A percentile compares a stretch with the other conserved stretches of the same genome.
phyloP scores from a whole-genome alignment of 2,888 invertebrate species.

The Parnassius apollo region DNA sequence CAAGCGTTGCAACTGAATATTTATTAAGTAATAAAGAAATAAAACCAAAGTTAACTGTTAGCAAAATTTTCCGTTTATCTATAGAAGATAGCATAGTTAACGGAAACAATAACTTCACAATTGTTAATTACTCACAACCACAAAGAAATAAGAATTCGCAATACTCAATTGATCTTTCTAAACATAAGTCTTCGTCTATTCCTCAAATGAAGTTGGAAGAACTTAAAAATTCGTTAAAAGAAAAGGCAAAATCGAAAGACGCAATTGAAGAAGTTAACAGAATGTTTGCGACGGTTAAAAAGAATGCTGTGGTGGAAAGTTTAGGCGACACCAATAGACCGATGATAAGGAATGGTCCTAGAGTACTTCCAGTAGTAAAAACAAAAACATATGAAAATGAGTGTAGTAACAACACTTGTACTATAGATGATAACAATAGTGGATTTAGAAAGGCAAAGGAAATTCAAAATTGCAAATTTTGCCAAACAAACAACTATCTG shows the following conservation, averaged over 20 bases:
- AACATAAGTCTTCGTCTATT: slow-evolving; percentile 66
- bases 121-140: slow-evolving; percentile 52
- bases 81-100: slow-evolving; percentile 41
- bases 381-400: slow-evolving; percentile 28
- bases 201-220: slow-evolving; percentile 74
- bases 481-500: slow-evolving; percentile 45
- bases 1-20: slow-evolving; percentile 48
- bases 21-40: slow-evolving; percentile 10
- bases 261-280: slow-evolving; percentile 68
- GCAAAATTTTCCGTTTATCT: slow-evolving; percentile 52
- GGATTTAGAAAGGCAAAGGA: slow-evolving; percentile 23
- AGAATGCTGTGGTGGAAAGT: slow-evolving; percentile 30
- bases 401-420: slow-evolving; percentile 14
- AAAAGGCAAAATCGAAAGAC: slow-evolving; percentile 60
- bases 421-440: slow-evolving; percentile 11
- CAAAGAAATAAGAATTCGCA: slow-evolving; percentile 37
- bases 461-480: slow-evolving; percentile 30
- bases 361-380: slow-evolving; percentile 67
- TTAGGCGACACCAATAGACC: slow-evolving; percentile 54
- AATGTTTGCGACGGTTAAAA: slow-evolving; percentile 66
- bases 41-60: slow-evolving; percentile 40
- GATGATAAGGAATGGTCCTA: slow-evolving; percentile 55
- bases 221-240: slow-evolving; percentile 57
- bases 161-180: slow-evolving; percentile 46
- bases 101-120: slow-evolving; percentile 44